Evolutionary conservation across 2,797 vertebrate genomes (phyloP).

Genomic region (Sebastes cheni): DNA sequence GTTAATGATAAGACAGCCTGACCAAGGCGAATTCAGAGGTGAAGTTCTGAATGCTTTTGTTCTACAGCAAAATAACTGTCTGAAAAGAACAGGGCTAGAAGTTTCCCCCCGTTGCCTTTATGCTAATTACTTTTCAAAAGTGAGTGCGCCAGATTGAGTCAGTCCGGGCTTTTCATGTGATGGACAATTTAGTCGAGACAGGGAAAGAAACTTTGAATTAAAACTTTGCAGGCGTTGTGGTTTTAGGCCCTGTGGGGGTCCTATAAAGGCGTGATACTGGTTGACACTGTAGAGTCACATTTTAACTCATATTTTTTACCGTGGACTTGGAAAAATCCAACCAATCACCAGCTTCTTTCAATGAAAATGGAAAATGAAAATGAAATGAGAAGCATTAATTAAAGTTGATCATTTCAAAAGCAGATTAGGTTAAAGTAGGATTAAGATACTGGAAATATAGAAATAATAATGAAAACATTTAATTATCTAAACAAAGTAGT

Average conservation of each 20-base stretch:
- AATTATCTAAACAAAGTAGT: conserved; percentile 7
- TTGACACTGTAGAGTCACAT: neutral
- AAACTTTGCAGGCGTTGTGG: neutral
- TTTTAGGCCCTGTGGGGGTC: neutral
- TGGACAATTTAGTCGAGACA: neutral
- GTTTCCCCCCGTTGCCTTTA: neutral
- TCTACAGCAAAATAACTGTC: conserved; percentile 17
- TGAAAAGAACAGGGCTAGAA: neutral
- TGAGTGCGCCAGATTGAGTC: neutral
- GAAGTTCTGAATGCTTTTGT: conserved; percentile 8
- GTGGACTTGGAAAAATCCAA: neutral
- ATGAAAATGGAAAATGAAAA: neutral
- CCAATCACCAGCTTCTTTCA: neutral
- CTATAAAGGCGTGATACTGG: neutral
- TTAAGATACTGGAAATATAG: neutral
- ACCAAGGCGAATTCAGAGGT: conserved; percentile 3
- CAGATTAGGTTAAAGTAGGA: neutral
- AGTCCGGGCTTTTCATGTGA: conserved; percentile 13
- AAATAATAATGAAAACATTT: neutral
- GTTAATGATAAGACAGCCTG: conserved; percentile 18
- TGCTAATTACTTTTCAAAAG: conserved; percentile 25
- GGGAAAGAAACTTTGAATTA: neutral
- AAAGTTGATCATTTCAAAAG: neutral
- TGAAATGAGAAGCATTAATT: neutral
- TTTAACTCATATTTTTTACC: neutral